Conservation (phyloP, 2,797 vertebrate species). For the Hapalemur alaotrensis region DNA sequence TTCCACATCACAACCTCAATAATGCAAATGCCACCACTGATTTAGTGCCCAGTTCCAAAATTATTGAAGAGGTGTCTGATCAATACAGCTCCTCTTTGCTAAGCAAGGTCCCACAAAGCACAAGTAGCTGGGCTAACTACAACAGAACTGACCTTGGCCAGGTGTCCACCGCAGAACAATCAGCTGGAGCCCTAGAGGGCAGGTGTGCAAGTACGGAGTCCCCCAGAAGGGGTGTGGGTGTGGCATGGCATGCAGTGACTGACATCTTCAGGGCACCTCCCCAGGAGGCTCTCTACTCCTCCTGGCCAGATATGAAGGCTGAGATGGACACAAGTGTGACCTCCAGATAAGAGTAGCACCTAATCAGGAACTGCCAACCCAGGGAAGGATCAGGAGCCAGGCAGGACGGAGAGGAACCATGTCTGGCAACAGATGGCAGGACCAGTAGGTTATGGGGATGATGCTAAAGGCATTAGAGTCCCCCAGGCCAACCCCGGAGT, state of each 20-base stretch:
- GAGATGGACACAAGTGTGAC: neutral
- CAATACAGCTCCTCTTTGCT: neutral
- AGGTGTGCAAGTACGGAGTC: neutral
- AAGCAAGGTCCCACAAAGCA: neutral
- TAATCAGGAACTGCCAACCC: neutral
- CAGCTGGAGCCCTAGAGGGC: neutral
- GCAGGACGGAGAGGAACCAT: neutral
- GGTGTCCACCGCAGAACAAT: neutral
- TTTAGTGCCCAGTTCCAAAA: neutral
- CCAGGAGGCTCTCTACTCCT: neutral
- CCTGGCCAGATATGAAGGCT: neutral
- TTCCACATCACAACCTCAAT: neutral
- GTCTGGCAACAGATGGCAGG: neutral
- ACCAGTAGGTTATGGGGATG: neutral
- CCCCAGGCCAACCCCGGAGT: neutral
- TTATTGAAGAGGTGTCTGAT: neutral
- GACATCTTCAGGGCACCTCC: neutral
- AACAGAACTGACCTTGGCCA: neutral
- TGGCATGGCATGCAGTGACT: neutral
- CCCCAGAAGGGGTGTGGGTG: neutral
- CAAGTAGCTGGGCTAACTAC: neutral
- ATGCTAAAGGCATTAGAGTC: neutral
- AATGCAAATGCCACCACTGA: neutral
- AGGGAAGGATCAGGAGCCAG: neutral
- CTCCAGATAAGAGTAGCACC: neutral